Percentiles rank a stretch among this genome's conserved stretches.
These are phyloP conservation scores for Bufo bufo DNA, from an alignment of 2,113 vertebrate genomes.

Conservation along the genomic window DNA sequence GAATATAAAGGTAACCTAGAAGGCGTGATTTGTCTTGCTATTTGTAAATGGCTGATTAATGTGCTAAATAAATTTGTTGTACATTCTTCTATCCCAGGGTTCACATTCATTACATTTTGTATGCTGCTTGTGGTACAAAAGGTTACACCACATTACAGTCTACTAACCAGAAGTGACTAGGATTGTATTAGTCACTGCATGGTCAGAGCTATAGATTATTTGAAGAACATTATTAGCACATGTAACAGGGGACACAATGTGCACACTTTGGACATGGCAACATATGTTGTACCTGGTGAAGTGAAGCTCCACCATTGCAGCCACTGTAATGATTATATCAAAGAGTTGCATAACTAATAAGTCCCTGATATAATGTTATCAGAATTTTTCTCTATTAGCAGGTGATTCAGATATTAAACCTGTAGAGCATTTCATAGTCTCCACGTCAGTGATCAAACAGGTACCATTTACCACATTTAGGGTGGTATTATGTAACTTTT, in stretches of 20 bases:
- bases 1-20: no score
- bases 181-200: not conserved
- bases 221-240: not conserved
- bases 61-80: not conserved
- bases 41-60: not conserved
- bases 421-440: not conserved
- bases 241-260: not conserved
- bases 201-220: not conserved
- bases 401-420: not conserved
- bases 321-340: no score
- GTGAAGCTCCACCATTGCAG: not conserved
- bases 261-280: not conserved
- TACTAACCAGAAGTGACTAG: not conserved
- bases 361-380: not conserved
- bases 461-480: not conserved
- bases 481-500: not conserved
- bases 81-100: not conserved
- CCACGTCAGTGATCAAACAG: not conserved
- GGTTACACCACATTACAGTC: not conserved
- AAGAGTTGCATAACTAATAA: not conserved
- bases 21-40: no score
- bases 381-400: not conserved
- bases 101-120: conserved; percentile 6
- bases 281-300: not conserved
- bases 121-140: not conserved